phyloP scores from a whole-genome alignment of 2,888 invertebrate species.

The Erannis defoliaria region DNA sequence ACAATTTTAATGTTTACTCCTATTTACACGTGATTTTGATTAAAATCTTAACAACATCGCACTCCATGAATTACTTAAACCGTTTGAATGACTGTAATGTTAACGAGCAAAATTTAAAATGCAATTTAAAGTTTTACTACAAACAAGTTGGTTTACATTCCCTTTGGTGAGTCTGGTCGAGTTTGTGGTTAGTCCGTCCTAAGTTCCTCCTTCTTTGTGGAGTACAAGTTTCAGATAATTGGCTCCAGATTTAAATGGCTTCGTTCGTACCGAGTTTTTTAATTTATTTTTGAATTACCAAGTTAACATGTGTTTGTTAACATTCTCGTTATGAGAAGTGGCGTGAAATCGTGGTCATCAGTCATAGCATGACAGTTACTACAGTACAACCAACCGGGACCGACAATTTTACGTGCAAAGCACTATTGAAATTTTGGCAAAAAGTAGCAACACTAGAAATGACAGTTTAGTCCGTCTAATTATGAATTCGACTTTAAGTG shows the following conservation, averaged over 20 bases:
- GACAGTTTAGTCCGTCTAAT: too few species aligned
- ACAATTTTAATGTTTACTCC: background rate
- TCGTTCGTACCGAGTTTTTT: conserved; percentile 23
- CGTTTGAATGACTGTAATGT: conserved; percentile 64
- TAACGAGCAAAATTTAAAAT: conserved; percentile 81
- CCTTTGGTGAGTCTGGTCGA: conserved; percentile 73
- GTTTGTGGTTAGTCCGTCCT: conserved; percentile 70
- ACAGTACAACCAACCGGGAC: too few species aligned
- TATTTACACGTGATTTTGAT: background rate
- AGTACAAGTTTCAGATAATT: conserved; percentile 65
- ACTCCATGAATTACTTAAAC: conserved; percentile 54
- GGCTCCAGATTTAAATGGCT: conserved; percentile 43
- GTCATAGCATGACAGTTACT: too few species aligned
- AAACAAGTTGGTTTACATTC: conserved; percentile 78
- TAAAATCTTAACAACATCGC: conserved; percentile 25
- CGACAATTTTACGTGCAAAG: too few species aligned
- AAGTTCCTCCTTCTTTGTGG: conserved; percentile 67
- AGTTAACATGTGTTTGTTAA: too few species aligned
- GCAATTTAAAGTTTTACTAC: conserved; percentile 81
- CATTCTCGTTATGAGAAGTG: too few species aligned
- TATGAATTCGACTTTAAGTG: too few species aligned
- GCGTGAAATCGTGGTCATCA: too few species aligned
- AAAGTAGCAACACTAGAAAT: too few species aligned
- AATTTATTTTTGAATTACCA: conserved; percentile 14
- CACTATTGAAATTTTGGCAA: too few species aligned